Evolutionary conservation across 1,140 invertebrate genomes (phyloP).

Genomic region (Papilio helenus): DNA sequence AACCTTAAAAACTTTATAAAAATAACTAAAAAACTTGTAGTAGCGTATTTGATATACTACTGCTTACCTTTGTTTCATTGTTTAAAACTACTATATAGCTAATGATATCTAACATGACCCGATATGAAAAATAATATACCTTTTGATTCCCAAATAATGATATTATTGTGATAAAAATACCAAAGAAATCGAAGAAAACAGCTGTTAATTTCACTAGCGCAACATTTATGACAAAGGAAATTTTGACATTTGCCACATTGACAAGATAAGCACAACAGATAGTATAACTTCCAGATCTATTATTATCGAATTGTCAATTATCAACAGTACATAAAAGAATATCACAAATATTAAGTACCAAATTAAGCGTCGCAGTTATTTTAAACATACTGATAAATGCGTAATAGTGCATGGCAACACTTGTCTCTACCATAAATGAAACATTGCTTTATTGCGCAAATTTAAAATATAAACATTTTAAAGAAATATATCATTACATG

Average conservation of each 20-base stretch:
- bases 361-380: too few relatives aligned
- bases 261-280: slow-evolving; percentile 20
- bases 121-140: slow-evolving; percentile 61
- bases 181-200: slow-evolving; percentile 59
- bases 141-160: slow-evolving; percentile 49
- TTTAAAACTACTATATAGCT: slow-evolving; percentile 64
- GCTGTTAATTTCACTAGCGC: slow-evolving; percentile 56
- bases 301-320: too few relatives aligned
- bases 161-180: slow-evolving; percentile 47
- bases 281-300: neutral
- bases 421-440: too few relatives aligned
- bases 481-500: too few relatives aligned
- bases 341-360: neutral
- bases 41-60: slow-evolving; percentile 40
- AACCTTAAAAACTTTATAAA: neutral
- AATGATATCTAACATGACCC: slow-evolving; percentile 72
- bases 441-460: too few relatives aligned
- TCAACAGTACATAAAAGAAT: too few relatives aligned
- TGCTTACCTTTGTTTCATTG: slow-evolving; percentile 81
- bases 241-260: slow-evolving; percentile 44
- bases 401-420: too few relatives aligned
- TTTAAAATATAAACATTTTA: too few relatives aligned
- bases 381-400: too few relatives aligned
- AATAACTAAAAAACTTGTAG: neutral
- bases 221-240: slow-evolving; percentile 41